A percentile compares a stretch with the other conserved stretches of the same genome.
These are phyloP conservation scores for Drosophila robusta DNA, from an alignment of 2,888 invertebrate species.

Conservation along the genomic window DNA sequence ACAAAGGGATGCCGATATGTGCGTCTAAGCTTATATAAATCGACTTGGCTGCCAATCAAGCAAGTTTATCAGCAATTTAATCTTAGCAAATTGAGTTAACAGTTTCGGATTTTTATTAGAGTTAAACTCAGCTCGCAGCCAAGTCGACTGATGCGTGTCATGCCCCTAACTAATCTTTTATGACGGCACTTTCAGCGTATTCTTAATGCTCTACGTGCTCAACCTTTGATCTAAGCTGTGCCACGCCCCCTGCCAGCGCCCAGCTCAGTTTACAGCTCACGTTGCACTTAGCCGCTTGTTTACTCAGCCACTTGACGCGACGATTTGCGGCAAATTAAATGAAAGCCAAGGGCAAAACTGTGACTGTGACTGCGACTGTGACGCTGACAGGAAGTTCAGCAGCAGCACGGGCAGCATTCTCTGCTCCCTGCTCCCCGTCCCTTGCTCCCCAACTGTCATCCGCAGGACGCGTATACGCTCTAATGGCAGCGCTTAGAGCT, in stretches of 20 bases:
- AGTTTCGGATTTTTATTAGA: not conserved
- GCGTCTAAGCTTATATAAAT: no score
- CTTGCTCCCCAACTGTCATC: conserved; percentile 26
- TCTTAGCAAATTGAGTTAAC: conserved; percentile 15
- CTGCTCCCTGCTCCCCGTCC: not conserved
- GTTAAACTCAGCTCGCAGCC: conserved; percentile 1
- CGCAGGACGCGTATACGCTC: conserved; percentile 29
- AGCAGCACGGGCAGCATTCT: not conserved
- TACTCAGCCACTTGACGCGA: conserved; percentile 50
- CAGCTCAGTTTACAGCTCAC: conserved; percentile 27
- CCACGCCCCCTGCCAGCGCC: not conserved
- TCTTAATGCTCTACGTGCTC: conserved; percentile 13
- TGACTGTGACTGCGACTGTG: not conserved
- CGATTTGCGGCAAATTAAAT: conserved; percentile 67
- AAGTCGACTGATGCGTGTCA: conserved; percentile 6
- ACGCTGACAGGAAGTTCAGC: conserved; percentile 2
- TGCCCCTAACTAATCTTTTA: conserved; percentile 25
- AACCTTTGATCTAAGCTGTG: conserved; percentile 13
- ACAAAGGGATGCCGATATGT: not conserved
- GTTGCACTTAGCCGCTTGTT: conserved; percentile 45
- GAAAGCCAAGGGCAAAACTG: conserved; percentile 22
- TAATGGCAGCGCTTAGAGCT: conserved; percentile 12
- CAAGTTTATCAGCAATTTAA: not conserved
- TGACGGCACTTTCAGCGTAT: conserved; percentile 21
- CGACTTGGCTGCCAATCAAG: not conserved